phyloP scores from a whole-genome alignment of 2,113 vertebrate genomes.

The Ahaetulla prasina region DNA sequence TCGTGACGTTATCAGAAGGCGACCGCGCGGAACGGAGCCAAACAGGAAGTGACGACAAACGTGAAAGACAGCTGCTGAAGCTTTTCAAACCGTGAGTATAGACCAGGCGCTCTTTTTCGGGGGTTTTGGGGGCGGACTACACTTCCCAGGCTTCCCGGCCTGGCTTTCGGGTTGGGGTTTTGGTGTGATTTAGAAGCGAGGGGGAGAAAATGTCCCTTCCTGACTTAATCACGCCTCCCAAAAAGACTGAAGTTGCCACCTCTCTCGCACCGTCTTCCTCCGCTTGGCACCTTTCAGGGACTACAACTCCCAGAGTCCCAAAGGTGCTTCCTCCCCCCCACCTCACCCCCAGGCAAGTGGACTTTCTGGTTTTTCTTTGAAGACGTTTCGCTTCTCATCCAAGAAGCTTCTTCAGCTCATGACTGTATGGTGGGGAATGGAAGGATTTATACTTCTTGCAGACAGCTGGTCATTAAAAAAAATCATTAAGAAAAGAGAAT shows the following conservation, averaged over 20 bases:
- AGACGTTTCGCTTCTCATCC: too few relatives aligned
- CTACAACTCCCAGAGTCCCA: not conserved
- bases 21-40: not conserved
- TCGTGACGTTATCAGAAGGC: not conserved
- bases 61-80: not conserved
- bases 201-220: not conserved
- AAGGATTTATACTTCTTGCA: too few relatives aligned
- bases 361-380: too few relatives aligned
- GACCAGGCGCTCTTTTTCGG: too few relatives aligned
- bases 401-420: too few relatives aligned
- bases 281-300: not conserved
- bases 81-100: not conserved
- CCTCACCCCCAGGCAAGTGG: too few relatives aligned
- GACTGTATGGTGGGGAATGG: too few relatives aligned
- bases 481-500: too few relatives aligned
- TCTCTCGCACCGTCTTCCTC: not conserved
- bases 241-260: not conserved
- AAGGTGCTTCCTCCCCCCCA: too few relatives aligned
- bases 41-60: not conserved
- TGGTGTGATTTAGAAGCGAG: not conserved
- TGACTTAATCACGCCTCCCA: not conserved
- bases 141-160: not conserved
- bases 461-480: too few relatives aligned
- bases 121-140: not conserved
- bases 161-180: not conserved